phyloP scores from a whole-genome alignment of 2,888 invertebrate species.

The Steinernema hermaphroditum region DNA sequence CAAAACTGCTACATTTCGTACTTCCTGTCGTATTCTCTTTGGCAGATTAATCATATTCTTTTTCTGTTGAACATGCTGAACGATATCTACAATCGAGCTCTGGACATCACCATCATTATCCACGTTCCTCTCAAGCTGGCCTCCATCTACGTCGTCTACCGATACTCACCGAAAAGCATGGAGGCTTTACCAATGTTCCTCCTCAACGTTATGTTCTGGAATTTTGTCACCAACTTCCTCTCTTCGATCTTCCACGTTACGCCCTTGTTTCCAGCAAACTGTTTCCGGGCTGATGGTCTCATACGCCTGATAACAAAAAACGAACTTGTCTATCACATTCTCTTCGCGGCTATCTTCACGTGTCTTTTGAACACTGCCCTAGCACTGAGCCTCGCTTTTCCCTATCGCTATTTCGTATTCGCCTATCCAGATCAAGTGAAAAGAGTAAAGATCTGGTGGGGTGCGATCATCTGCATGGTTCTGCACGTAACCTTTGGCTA shows the following conservation, averaged over 20 bases:
- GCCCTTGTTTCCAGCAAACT: neutral
- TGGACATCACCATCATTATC: neutral
- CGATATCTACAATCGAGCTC: neutral
- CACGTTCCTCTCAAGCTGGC: neutral
- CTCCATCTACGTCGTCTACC: neutral
- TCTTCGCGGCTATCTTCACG: neutral
- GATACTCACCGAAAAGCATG: neutral
- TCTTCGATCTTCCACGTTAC: neutral
- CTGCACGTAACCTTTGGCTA: neutral
- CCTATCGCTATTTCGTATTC: neutral
- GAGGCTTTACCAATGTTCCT: neutral
- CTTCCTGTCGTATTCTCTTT: too few relatives aligned
- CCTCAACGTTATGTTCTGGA: neutral
- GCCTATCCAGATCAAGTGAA: neutral
- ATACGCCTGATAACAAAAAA: neutral
- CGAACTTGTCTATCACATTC: neutral
- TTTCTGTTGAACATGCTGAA: too few relatives aligned
- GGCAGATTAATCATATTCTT: too few relatives aligned
- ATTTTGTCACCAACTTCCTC: neutral
- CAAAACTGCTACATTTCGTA: too few relatives aligned
- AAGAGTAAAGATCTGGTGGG: neutral
- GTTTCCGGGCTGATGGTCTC: neutral
- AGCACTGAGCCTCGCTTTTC: neutral
- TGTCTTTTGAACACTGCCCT: neutral
- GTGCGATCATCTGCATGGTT: neutral